phyloP scores from a whole-genome alignment of 2,113 vertebrate species.

The Xerus inauris region DNA sequence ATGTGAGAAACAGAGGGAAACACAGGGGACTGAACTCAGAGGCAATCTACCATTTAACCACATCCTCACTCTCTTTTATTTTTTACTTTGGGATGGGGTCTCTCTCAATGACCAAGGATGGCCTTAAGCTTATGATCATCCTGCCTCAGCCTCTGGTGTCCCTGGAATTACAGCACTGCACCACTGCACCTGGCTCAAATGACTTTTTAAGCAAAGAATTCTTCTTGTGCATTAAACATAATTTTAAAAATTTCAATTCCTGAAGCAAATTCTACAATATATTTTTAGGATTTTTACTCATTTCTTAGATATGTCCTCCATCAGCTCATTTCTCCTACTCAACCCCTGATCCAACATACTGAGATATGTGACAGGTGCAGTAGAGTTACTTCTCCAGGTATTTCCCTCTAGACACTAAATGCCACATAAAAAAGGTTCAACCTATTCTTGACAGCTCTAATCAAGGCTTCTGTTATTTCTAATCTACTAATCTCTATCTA shows the following conservation, averaged over 20 bases:
- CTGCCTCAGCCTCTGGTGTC: no score
- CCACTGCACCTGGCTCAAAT: no score
- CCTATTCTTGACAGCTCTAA: background rate
- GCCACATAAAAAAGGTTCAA: slow-evolving; percentile 6
- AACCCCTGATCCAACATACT: background rate
- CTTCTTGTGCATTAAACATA: background rate
- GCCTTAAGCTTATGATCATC: no score
- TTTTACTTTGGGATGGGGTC: no score
- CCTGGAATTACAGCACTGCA: no score
- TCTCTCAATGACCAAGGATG: no score
- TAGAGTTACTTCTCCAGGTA: background rate
- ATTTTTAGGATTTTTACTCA: background rate
- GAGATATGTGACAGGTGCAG: background rate
- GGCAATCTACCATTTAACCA: no score
- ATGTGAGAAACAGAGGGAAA: no score
- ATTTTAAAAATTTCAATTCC: background rate
- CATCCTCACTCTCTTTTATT: no score
- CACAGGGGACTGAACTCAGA: no score
- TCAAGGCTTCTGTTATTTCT: background rate
- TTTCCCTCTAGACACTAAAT: background rate
- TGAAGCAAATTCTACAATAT: background rate
- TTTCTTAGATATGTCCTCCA: background rate
- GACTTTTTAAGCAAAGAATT: slow-evolving; percentile 41
- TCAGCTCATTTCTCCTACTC: background rate
- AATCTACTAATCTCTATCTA: background rate